Evolutionary conservation across 2,113 vertebrate genomes (phyloP).

Genomic region (Hippocampus guttulatus): DNA sequence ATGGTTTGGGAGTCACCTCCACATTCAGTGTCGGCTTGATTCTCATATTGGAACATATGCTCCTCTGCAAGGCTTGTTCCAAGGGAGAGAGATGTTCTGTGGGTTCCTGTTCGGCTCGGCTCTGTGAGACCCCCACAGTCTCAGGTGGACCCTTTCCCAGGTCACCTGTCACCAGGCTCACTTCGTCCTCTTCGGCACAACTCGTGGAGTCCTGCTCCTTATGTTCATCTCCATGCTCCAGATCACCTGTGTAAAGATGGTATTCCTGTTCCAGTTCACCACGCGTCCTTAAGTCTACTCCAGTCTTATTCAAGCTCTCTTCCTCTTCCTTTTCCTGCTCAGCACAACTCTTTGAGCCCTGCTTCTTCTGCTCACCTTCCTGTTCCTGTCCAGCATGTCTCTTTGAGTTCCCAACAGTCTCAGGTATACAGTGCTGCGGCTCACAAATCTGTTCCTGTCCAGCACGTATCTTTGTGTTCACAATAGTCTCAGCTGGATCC

Average conservation of each 20-base stretch:
- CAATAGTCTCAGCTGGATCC: background rate
- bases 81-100: conserved; percentile 16
- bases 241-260: background rate
- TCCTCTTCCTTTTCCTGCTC: no score
- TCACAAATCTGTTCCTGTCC: background rate
- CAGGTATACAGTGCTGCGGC: background rate
- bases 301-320: no score
- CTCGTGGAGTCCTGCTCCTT: background rate
- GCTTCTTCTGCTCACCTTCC: no score
- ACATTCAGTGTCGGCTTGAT: conserved; percentile 42
- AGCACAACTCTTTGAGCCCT: no score
- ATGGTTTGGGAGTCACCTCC: conserved; percentile 68
- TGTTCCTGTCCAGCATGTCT: background rate
- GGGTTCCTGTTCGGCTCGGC: background rate
- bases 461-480: background rate
- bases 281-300: background rate
- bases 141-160: background rate
- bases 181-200: background rate
- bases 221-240: background rate
- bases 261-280: background rate
- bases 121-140: conserved; percentile 1
- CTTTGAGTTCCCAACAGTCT: background rate
- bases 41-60: conserved; percentile 2
- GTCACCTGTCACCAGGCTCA: background rate
- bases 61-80: conserved; percentile 45